Percentiles rank a stretch among this genome's conserved stretches.
These are phyloP conservation scores for Catharus minimus DNA, from an alignment of 2,113 vertebrate species.

Conservation along the genomic window DNA sequence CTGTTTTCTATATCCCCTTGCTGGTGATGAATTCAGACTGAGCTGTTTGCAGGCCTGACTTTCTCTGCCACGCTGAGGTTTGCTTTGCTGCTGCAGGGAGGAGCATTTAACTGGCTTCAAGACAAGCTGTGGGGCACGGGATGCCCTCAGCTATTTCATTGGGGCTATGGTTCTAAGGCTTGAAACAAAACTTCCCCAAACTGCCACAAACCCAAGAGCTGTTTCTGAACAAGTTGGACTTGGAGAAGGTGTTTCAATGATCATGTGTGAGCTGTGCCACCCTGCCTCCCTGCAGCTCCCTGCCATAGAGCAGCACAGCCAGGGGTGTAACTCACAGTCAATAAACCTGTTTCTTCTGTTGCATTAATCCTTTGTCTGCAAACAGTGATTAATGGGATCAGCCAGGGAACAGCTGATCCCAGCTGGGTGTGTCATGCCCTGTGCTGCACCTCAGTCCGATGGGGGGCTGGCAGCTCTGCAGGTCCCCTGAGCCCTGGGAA, in stretches of 20 bases:
- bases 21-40: background rate
- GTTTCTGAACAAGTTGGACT: background rate
- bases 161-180: background rate
- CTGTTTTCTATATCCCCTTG: background rate
- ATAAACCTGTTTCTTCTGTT: background rate
- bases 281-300: fast-evolving
- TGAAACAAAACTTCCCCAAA: background rate
- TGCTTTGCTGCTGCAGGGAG: background rate
- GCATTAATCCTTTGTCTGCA: background rate
- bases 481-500: fast-evolving
- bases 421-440: background rate
- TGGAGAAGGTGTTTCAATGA: background rate
- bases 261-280: fast-evolving
- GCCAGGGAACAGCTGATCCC: background rate
- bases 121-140: background rate
- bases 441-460: background rate
- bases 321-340: background rate
- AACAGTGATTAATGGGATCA: background rate
- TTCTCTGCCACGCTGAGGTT: background rate
- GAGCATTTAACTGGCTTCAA: fast-evolving
- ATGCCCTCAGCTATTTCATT: background rate
- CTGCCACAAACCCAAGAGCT: background rate
- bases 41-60: background rate
- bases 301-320: background rate
- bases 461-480: background rate